Evolutionary conservation across 2,797 vertebrate genomes (phyloP).

Genomic region (Numenius phaeopus): DNA sequence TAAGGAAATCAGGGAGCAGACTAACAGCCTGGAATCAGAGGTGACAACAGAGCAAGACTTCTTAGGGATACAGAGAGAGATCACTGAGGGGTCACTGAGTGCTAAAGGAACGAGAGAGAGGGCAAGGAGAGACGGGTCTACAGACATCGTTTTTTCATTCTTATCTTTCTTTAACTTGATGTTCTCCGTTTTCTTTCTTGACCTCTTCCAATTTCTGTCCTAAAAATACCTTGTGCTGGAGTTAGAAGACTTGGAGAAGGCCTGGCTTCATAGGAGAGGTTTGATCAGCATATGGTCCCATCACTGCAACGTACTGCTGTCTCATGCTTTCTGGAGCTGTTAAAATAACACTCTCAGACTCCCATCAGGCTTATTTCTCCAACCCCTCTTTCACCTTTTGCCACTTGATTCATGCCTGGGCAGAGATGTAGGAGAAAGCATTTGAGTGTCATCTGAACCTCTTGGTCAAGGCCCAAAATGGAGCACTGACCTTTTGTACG

Average conservation of each 20-base stretch:
- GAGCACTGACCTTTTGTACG: not conserved
- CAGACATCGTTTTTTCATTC: not conserved
- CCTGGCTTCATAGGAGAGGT: not conserved
- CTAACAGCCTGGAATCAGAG: not conserved
- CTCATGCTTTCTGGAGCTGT: not conserved
- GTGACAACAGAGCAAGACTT: not conserved
- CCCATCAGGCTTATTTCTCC: not conserved
- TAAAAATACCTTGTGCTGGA: not conserved
- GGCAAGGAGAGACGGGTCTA: not conserved
- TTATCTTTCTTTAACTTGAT: not conserved
- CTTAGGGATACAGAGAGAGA: not conserved
- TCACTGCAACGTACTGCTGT: not conserved
- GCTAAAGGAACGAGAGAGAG: not conserved
- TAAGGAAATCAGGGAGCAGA: not conserved
- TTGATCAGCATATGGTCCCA: not conserved
- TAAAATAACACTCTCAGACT: not conserved
- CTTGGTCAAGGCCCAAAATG: conserved; percentile 12
- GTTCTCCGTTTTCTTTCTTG: not conserved
- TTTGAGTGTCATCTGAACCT: conserved; percentile 42
- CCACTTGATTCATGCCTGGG: not conserved
- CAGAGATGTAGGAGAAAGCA: conserved; percentile 33
- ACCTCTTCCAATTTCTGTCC: not conserved
- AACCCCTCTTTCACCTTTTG: not conserved
- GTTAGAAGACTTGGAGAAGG: not conserved
- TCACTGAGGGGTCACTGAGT: not conserved